Evolutionary conservation across 2,888 invertebrate genomes (phyloP), one percentile per base, ranked within the genome.

Genomic region (Danaus chrysippus): DNA sequence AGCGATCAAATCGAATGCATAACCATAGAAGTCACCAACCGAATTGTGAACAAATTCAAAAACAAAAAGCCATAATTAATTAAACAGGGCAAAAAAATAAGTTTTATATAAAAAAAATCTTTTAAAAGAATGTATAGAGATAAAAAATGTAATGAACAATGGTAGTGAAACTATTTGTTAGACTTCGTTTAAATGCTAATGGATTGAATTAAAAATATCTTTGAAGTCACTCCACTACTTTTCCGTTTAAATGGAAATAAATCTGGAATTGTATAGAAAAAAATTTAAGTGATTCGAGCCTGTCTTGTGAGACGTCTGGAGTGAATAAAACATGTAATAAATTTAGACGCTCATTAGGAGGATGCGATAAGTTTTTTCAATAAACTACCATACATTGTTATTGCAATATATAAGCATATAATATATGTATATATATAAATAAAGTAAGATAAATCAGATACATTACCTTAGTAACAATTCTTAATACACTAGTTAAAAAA

Each of bases 301-400:
- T 63, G 66, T 68, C 65, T 59, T 57, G 64, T 54, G 49, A 44
- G 67, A 66, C 71, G 68, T 62, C 73, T 67, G 71, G 69, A 68
- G 76, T 88, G 87, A 88, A 87, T 88, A 88, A 88, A 88, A 88
- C 87, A 88, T 88, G 88, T 82, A 87, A 87, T 87, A 82, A 82
- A 84, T 78, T 79, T 79, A 79, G 80, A 79, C 76, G 77, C 75
- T 78, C 76, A 82, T 81, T 78, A 76, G 73, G 55, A 56, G 44
- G 23, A 69, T 67, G 58, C 55, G 17, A 56, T 44, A 46, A 49
- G 49, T 41, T 56, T 61, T n/a, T 15, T 13, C 49, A 49, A 56
- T 54, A 44, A 34, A 34, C 3, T 34, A 34, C 23, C 23, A 34
- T 34, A 5, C 23, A 34, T 34, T 34, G 23, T 34, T 34, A 34